Conservation (phyloP, 2,797 vertebrate species). For the Diceros bicornis region DNA sequence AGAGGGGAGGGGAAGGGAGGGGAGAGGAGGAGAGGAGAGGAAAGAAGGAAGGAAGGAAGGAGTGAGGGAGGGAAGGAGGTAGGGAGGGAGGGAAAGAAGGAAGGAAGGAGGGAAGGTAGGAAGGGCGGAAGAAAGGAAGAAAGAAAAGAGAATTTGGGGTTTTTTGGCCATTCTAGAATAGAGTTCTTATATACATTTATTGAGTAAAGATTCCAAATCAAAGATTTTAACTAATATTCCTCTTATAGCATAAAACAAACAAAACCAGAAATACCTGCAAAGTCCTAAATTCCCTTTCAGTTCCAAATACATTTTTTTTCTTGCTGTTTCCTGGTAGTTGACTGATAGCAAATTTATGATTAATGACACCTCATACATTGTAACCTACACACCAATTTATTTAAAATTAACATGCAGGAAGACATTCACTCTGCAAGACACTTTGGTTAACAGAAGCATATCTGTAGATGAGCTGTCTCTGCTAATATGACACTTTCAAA, state of each 20-base stretch:
- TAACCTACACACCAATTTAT: neutral
- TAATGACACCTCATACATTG: neutral
- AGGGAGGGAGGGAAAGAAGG: no score
- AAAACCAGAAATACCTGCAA: neutral
- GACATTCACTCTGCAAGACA: neutral
- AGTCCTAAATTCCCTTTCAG: neutral
- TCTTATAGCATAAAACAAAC: neutral
- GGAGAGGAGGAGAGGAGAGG: no score
- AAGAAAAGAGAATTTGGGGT: neutral
- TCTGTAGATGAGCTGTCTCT: constrained; percentile 15
- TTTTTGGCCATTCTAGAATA: neutral
- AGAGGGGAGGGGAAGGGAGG: no score
- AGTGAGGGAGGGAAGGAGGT: no score
- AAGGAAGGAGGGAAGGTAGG: no score
- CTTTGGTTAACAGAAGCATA: neutral
- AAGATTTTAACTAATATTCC: neutral
- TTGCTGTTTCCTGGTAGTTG: neutral
- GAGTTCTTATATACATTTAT: neutral
- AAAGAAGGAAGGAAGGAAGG: no score
- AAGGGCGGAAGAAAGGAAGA: no score
- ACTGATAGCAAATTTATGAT: constrained; percentile 46
- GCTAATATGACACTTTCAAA: constrained; percentile 55
- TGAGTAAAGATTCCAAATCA: neutral
- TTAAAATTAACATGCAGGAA: neutral
- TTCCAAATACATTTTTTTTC: neutral